Evolutionary conservation across 1,140 invertebrate species (phyloP).

Genomic region (Drosophila carrolli): DNA sequence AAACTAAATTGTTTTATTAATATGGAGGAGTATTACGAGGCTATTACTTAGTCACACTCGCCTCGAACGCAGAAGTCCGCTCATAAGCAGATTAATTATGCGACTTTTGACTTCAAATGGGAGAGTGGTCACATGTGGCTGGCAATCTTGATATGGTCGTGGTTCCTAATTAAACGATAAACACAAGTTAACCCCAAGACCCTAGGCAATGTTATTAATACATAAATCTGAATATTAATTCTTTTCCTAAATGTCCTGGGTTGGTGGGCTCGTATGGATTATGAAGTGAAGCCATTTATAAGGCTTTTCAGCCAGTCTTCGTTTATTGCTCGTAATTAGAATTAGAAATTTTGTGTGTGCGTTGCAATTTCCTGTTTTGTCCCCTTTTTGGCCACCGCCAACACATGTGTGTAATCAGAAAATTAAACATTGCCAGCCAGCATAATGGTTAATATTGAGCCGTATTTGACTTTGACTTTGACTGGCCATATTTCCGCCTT

Average conservation of each 20-base stretch:
- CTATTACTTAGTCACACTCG: conserved; percentile 77
- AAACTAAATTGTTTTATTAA: conserved; percentile 76
- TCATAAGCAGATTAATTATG: conserved; percentile 80
- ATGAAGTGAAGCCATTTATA: conserved; percentile 66
- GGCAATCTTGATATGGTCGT: conserved; percentile 41
- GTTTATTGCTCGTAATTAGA: conserved; percentile 77
- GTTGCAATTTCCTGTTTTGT: conserved; percentile 44
- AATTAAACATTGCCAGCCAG: conserved; percentile 64
- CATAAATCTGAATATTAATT: conserved; percentile 81
- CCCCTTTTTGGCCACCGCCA: conserved; percentile 38
- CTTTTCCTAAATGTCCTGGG: conserved; percentile 29
- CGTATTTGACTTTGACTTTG: conserved; percentile 50
- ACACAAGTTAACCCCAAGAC: conserved; percentile 69
- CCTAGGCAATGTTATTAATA: conserved; percentile 70
- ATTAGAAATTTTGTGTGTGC: conserved; percentile 76
- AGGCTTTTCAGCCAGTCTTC: conserved; percentile 60
- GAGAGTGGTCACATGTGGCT: conserved; percentile 57
- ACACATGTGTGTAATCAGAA: conserved; percentile 67
- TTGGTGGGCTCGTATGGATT: conserved; percentile 49
- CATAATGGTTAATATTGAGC: conserved; percentile 65
- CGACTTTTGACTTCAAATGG: conserved; percentile 65
- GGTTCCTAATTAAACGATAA: conserved; percentile 75
- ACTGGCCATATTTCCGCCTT: conserved; percentile 60
- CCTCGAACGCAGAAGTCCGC: conserved; percentile 19
- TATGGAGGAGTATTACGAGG: conserved; percentile 58